Evolutionary conservation across 1,140 invertebrate genomes (phyloP), one percentile per base, ranked within the genome.

Genomic region (Marisa cornuarietis): DNA sequence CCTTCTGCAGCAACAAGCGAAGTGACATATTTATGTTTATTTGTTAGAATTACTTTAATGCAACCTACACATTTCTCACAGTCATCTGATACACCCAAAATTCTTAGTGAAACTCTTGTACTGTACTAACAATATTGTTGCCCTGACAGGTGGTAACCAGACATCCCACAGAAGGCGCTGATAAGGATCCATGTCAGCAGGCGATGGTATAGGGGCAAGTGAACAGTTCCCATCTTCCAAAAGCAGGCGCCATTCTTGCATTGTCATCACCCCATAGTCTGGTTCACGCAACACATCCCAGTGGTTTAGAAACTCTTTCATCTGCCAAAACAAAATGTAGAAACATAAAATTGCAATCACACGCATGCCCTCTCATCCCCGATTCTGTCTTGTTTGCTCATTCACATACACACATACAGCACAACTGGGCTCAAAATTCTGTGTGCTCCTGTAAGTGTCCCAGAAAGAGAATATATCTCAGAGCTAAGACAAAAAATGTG

Each of bases 111-210:
- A 42, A 42, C 3, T 42, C 31, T 42, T 42, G 31, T 42, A 42
- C 31, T 42, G 49, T 42, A 91, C 92, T 92, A 92, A 94, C 93
- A 93, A 92, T 85, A 95, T 92, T 61, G 95, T 93, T 80, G 92
- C 92, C 84, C 96, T 92, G 77, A 97, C 92, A 78, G 92, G 93
- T 54, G 96, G 97, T 93, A 98, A 95, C 94, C 96, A 96, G 1
- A 95, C 94, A 80, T 96, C 95, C 97, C 97, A 98, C 76, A 98
- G 92, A 9, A 98, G 90, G 83, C 88, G 83, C 77, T 96, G 94
- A 87, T 96, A 96, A 1, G 95, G 94, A 87, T 95, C 94, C 90
- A 95, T 94, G 73, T 87, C 85, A 42, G 84, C 82, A 62, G 76
- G 79, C 65, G 84, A 18, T 63, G 71, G n/a, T 73, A 83, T 65